Conservation (phyloP, 1,140 invertebrate genomes). For the Anadara kagoshimensis region DNA sequence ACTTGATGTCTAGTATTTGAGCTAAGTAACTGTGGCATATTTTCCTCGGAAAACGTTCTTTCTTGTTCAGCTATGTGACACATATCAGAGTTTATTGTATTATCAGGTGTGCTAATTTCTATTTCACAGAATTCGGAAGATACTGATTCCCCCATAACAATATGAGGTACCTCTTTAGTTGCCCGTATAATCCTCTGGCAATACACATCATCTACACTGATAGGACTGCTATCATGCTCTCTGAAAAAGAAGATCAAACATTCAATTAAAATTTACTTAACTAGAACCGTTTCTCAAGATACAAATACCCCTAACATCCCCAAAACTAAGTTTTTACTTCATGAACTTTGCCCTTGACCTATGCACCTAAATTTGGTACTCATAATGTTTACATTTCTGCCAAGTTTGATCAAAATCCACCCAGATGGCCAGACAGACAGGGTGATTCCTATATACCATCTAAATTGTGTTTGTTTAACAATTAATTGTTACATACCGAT, state of each 20-base stretch:
- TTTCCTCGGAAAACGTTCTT: conserved; percentile 58
- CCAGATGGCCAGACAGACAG: too few relatives aligned
- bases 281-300: too few relatives aligned
- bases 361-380: too few relatives aligned
- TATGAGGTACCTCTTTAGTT: conserved; percentile 58
- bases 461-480: too few relatives aligned
- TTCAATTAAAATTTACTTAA: too few relatives aligned
- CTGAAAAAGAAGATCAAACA: conserved; percentile 31
- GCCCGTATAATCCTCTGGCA: conserved; percentile 54
- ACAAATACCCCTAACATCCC: too few relatives aligned
- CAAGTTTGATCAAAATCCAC: too few relatives aligned
- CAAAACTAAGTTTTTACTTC: too few relatives aligned
- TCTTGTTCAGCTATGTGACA: conserved; percentile 58
- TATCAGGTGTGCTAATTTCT: conserved; percentile 57
- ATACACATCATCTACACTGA: conserved; percentile 52
- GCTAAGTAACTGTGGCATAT: conserved; percentile 28
- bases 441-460: too few relatives aligned
- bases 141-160: conserved; percentile 48
- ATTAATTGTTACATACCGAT: too few relatives aligned
- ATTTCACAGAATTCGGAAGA: conserved; percentile 48
- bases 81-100: conserved; percentile 47
- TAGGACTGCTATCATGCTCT: conserved; percentile 59
- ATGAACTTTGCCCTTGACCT: too few relatives aligned
- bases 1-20: conserved; percentile 10
- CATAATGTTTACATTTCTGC: too few relatives aligned